phyloP scores from a whole-genome alignment of 2,113 vertebrate species.

The Eulemur rufifrons region DNA sequence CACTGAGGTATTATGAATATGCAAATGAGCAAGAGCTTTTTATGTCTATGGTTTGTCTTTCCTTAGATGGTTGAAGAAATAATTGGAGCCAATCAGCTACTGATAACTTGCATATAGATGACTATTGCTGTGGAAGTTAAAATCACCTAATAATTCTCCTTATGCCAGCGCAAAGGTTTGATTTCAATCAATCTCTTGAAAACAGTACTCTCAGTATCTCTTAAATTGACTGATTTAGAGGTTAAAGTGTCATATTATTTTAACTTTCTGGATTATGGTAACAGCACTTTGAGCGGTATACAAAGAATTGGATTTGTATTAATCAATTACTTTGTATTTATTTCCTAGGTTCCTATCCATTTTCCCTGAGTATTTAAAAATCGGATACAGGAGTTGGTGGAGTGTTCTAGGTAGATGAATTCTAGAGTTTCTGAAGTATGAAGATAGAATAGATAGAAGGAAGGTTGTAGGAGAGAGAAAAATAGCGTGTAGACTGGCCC shows the following conservation, averaged over 20 bases:
- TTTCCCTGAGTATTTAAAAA: slow-evolving; percentile 21
- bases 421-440: background rate
- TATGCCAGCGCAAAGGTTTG: slow-evolving; percentile 23
- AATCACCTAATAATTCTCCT: slow-evolving; percentile 66
- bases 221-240: slow-evolving; percentile 48
- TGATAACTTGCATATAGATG: slow-evolving; percentile 76
- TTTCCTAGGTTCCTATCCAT: background rate
- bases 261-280: slow-evolving; percentile 54
- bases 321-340: slow-evolving; percentile 1
- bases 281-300: background rate
- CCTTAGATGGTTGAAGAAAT: slow-evolving; percentile 76
- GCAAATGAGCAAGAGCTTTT: slow-evolving; percentile 79
- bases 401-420: background rate
- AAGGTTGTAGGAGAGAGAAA: background rate
- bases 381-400: background rate
- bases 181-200: slow-evolving; percentile 63
- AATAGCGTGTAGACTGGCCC: background rate
- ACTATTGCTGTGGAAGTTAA: slow-evolving; percentile 61
- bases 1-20: slow-evolving; percentile 83
- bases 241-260: slow-evolving; percentile 42
- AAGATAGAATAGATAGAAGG: background rate
- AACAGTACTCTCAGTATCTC: background rate
- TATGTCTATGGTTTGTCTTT: slow-evolving; percentile 79
- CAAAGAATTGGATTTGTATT: slow-evolving; percentile 41
- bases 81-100: slow-evolving; percentile 78